Evolutionary conservation across 30 jellyfish, hydroid and myxozoan species (phyloP), one percentile per base, ranked within the genome.

Genomic region (Hydractinia echinata): DNA sequence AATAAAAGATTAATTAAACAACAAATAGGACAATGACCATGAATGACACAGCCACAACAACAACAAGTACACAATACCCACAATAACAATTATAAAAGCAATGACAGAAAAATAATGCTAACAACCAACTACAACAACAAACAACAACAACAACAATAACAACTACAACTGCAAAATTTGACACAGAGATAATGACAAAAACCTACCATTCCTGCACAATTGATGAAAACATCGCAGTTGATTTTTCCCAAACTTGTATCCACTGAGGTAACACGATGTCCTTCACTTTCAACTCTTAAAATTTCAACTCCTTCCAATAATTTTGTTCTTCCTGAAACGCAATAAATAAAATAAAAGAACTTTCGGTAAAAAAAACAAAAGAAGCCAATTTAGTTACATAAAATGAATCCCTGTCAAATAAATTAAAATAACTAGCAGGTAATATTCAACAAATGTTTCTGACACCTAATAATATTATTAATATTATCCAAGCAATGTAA

Each of bases 121-220:
- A 58, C 1, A 58, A 58, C 69, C 19, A 58, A 11, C 69, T 16
- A 11, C 69, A 58, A 11, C 3, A 58, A 11, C 69, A 11, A 58
- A 58, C 19, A 58, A 11, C 18, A 13, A 58, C 19, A 58, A 58
- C 69, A 11, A 13, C 74, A 64, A n/a, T 4, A n/a, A 7, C 19
- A 13, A 64, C 51, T 1, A 64, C 18, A 13, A 6, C 19, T n/a
- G 5, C 7, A 16, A 13, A 11, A 13, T 73, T n/a, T 1, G 76
- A 3, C 10, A 6, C 5, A 0, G 10, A n/a, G n/a, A n/a, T n/a
- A n/a, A n/a, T n/a, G n/a, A n/a, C n/a, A n/a, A n/a, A n/a, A n/a
- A 10, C 94, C 61, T 71, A 89, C 97, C 95, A 52, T 90, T 13
- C 97, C 97, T 14, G 83, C 85, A 76, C 92, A 79, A 54, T 89